Evolutionary conservation across 1,140 invertebrate genomes (phyloP).

Genomic region (Anagrus nilaparvatae): DNA sequence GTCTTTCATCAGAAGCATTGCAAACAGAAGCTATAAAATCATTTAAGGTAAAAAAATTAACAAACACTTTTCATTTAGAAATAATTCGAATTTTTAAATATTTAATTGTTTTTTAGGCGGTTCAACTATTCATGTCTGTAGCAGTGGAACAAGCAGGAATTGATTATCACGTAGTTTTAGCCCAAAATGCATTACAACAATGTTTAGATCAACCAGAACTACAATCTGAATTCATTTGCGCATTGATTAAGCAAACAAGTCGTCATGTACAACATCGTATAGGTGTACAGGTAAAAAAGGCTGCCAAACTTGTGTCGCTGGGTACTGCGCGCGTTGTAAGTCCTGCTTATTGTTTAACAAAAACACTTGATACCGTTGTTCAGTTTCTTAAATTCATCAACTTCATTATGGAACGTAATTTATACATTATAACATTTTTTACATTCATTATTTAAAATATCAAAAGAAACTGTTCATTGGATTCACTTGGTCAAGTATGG

Average conservation of each 20-base stretch:
- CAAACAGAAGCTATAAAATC: slow-evolving; percentile 87
- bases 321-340: slow-evolving; percentile 49
- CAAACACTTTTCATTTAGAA: background rate
- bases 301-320: slow-evolving; percentile 43
- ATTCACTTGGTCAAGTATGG: slow-evolving; percentile 41
- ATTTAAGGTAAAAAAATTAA: slow-evolving; percentile 64
- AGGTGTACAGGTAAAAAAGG: slow-evolving; percentile 81
- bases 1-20: slow-evolving; percentile 71
- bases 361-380: slow-evolving; percentile 32
- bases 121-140: slow-evolving; percentile 89
- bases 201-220: slow-evolving; percentile 81
- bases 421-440: slow-evolving; percentile 3
- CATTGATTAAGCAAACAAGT: slow-evolving; percentile 85
- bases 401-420: background rate
- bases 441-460: slow-evolving; percentile 1
- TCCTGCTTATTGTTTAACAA: slow-evolving; percentile 45
- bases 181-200: slow-evolving; percentile 86
- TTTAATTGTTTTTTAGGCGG: slow-evolving; percentile 51
- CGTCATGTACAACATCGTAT: slow-evolving; percentile 70
- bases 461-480: slow-evolving; percentile 36
- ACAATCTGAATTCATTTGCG: slow-evolving; percentile 84
- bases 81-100: background rate
- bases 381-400: slow-evolving; percentile 24
- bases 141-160: slow-evolving; percentile 88
- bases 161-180: slow-evolving; percentile 90